Evolutionary conservation across 1,140 invertebrate genomes (phyloP).

Genomic region (Phenacoccus solenopsis): DNA sequence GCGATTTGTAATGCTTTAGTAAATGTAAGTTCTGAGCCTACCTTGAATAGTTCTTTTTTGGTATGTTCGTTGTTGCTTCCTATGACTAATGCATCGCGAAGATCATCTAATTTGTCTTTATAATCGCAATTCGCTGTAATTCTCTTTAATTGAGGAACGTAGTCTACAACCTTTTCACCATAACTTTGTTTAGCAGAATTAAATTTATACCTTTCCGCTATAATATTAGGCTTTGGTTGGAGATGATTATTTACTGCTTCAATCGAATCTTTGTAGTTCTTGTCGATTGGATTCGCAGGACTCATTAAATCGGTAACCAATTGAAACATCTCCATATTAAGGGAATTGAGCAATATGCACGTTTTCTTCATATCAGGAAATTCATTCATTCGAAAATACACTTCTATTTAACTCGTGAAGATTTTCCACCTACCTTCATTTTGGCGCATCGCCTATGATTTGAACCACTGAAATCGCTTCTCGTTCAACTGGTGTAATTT

Average conservation of each 20-base stretch:
- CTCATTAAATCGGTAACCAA: neutral
- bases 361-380: neutral
- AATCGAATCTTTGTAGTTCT: neutral
- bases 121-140: neutral
- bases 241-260: neutral
- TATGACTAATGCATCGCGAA: neutral
- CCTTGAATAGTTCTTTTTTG: slow-evolving; percentile 7
- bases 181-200: neutral
- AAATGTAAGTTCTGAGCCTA: neutral
- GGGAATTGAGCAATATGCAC: neutral
- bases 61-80: neutral
- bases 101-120: neutral
- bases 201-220: neutral
- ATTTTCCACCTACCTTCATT: too few relatives aligned
- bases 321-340: neutral
- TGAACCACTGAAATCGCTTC: too few relatives aligned
- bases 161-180: neutral
- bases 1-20: neutral
- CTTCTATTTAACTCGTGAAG: too few relatives aligned
- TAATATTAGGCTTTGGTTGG: neutral
- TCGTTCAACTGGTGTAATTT: too few relatives aligned
- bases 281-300: neutral
- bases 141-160: neutral
- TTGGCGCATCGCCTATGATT: too few relatives aligned
- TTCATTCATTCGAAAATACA: too few relatives aligned